Base-by-base conservation (phyloP, 2,888 invertebrate genomes). In the Chydorus sphaericus region DNA sequence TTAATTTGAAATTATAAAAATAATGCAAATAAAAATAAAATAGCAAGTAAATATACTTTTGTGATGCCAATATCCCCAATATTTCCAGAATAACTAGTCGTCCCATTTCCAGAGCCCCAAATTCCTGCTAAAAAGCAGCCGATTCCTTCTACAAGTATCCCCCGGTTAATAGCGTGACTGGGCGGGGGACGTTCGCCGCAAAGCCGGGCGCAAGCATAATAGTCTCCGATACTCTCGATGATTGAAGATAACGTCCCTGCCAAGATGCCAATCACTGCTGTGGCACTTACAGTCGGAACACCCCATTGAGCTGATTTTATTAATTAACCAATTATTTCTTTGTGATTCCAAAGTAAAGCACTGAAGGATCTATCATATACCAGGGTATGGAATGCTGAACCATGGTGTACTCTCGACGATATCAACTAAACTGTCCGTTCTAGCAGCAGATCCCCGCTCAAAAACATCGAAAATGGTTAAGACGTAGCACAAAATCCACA, bases 61-160 rank as follows among this genome's bases (percentile, higher is more conserved):
- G 87, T 88, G 1, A 88, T 83, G 31, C 88, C 88, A 61, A 91
- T 89, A 1, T 88, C 87, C 1, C 89, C 90, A 39, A 91, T 87
- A 67, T 90, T 90, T 68, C 89, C 88, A 53, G 87, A 86, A 66
- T 90, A 90, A 3, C 88, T 89, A 62, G 89, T 90, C 49, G 88
- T 87, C 0, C 88, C 89, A 64, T 86, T 87, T 1, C 87, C 88
- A 28, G 84, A 80, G 8, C 90, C 91, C 81, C 86, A 85, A 4
- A 88, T 75, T 0, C 88, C 90, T 0, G 87, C 86, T 44, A 91
- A 70, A 56, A 88, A 73, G 0, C 86, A 86, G n/a, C 86, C 86
- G 1, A 89, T 69, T 0, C 89, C 90, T 69, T 91, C 90, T 0
- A 85, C 81, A 33, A 82, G 82, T 33, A 88, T 82, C 0, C 90